These are phyloP conservation scores for Microchirus variegatus DNA, from an alignment of 2,797 vertebrate species.

Conservation along the genomic window DNA sequence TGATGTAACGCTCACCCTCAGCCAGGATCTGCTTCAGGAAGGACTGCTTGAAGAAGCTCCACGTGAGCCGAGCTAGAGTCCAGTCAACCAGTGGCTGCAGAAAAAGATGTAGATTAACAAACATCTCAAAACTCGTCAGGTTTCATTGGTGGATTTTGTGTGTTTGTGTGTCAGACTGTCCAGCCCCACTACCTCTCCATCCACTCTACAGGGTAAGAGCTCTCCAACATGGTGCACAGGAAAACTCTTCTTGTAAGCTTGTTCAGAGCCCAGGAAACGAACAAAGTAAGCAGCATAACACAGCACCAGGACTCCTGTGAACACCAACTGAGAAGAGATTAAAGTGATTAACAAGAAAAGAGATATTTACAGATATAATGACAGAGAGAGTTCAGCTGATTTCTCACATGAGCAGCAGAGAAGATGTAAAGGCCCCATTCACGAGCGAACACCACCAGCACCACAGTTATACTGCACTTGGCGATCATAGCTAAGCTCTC, in stretches of 20 bases:
- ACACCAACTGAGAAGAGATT: constrained; percentile 82
- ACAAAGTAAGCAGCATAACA: constrained; percentile 89
- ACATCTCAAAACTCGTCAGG: background rate
- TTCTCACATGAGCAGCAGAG: constrained; percentile 89
- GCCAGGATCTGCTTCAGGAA: constrained; percentile 98
- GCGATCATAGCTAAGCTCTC: constrained; percentile 92
- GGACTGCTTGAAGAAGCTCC: constrained; percentile 99
- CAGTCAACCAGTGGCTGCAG: constrained; percentile 87
- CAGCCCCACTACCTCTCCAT: constrained; percentile 79
- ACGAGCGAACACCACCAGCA: constrained; percentile 85
- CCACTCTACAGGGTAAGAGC: constrained; percentile 81
- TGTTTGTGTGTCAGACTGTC: background rate
- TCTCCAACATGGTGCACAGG: constrained; percentile 84
- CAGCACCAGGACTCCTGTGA: constrained; percentile 86
- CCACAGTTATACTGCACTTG: constrained; percentile 88
- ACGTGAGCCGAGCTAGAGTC: constrained; percentile 89
- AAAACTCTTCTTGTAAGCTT: constrained; percentile 84
- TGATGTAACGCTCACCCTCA: constrained; percentile 96
- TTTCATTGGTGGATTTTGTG: constrained; percentile 1
- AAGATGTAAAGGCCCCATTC: constrained; percentile 95
- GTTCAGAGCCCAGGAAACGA: constrained; percentile 86
- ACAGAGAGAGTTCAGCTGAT: background rate
- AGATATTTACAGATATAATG: constrained; percentile 9
- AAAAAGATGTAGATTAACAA: constrained; percentile 5
- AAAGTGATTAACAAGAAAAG: constrained; percentile 11